Evolutionary conservation across 2,888 invertebrate species (phyloP), one percentile per base, ranked within the genome.

Genomic region (Erynnis tages): DNA sequence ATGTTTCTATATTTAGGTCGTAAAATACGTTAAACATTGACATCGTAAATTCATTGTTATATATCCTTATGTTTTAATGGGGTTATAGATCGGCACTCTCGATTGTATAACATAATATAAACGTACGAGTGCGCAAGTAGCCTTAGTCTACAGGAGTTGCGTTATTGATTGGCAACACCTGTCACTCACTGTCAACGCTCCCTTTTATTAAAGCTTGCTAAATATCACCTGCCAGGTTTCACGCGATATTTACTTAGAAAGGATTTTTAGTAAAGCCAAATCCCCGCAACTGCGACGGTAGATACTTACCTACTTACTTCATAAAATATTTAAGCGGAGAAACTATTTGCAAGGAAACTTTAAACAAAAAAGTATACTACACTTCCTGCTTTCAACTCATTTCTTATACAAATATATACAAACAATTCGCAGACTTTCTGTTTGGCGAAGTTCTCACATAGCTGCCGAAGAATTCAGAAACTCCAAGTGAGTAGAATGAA

Each of bases 361-460:
- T 14, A 23, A 50, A 25, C 41, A 46, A 73, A 76, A 66, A 61
- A 75, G 70, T 63, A 67, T 67, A 65, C 70, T 67, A 65, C 70
- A 67, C 67, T 79, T 79, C 73, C 73, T 73, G 69, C 73, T 74
- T 67, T 70, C 43, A 50, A 64, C 79, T 82, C 78, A 83, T 83
- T 82, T 79, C 79, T 78, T 78, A 82, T 71, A 79, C 81, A 81
- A 83, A 84, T 83, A 70, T 81, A 80, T 80, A 79, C 80, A 73
- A 80, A 82, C 77, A 77, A 80, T 82, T 74, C 77, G 63, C 69
- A 67, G 69, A 69, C 68, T 71, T 71, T 58, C 72, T 75, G 76
- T 76, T 79, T 75, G 73, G 73, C 69, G 68, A 76, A 76, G 76
- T 80, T 80, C 79, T 81, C 78, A 78, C 81, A 82, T 81, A 70